Conservation (phyloP, 2,888 invertebrate genomes). For the Nephrotoma appendiculata region DNA sequence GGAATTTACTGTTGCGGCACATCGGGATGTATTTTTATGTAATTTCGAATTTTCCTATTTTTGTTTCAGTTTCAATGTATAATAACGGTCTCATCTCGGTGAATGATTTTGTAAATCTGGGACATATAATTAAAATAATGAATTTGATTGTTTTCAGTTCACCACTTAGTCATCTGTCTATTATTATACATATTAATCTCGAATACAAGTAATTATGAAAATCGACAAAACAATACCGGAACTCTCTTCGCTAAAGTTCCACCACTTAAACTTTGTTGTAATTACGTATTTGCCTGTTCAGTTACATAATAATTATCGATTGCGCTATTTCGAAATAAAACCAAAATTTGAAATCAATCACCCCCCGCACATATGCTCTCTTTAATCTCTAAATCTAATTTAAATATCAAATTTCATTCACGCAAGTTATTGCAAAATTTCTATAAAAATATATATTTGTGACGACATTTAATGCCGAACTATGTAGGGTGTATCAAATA, state of each 20-base stretch:
- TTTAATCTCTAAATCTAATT: background rate
- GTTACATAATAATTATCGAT: too few species aligned
- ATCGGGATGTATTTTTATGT: background rate
- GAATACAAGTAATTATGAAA: too few species aligned
- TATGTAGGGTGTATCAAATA: background rate
- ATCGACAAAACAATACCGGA: too few species aligned
- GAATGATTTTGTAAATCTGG: background rate
- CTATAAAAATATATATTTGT: background rate
- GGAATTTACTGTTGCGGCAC: background rate
- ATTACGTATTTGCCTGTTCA: too few species aligned
- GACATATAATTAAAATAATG: background rate
- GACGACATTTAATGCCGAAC: background rate
- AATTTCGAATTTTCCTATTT: background rate
- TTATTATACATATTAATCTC: too few species aligned
- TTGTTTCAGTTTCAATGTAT: background rate
- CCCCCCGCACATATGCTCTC: background rate
- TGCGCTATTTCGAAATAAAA: too few species aligned
- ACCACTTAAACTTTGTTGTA: too few species aligned
- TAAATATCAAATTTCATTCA: background rate
- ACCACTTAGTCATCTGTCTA: too few species aligned
- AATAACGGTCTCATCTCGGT: background rate
- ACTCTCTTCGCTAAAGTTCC: too few species aligned
- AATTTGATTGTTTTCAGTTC: too few species aligned
- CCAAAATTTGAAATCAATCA: background rate
- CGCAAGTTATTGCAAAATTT: background rate